Base-by-base conservation (phyloP, 2,888 invertebrate species). In the Ormyrus pomaceus region DNA sequence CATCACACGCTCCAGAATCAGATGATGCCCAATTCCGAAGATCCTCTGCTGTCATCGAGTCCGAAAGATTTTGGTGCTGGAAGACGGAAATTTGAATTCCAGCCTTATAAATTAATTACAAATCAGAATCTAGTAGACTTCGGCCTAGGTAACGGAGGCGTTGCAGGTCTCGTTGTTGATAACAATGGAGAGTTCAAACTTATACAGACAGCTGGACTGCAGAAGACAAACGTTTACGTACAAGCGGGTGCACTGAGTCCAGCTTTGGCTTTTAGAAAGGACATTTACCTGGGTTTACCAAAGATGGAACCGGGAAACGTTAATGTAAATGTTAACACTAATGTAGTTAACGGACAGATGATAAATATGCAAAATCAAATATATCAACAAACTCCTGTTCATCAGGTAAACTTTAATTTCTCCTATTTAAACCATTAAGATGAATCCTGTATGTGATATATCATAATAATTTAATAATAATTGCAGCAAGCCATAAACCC, bases 11-110 rank as follows among this genome's bases (percentile, higher is more conserved):
- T 95, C 8, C 95, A 96, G 83, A 95, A 95, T 5, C 95, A 96
- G 86, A 96, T 96, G 93, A 95, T 96, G 95, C 94, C 96, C 10
- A 96, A 96, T 88, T 96, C 96, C 0, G 96, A 96, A 86, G 96
- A 96, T 89, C 96, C 96, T 0, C 90, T 96, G 5, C 90, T 97
- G 19, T 96, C 96, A 0, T 96, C 96, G 80, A 96, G 95, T 84
- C 96, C 96, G 0, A 94, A 96, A 82, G 96, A 96, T 87, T 96
- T 96, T 87, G 90, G 92, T 8, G 90, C 92, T 2, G 87, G 86
- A 1, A 85, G 90, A 0, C 91, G 92, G 61, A 93, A 93, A 83
- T 93, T 93, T 83, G 93, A 93, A 85, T 92, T 93, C 71, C 93
- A 93, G 77, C 91, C 93, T 48, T 92, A 93, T 87, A 92, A 93